Percentiles rank a stretch among this genome's conserved stretches.
Conservation (phyloP, 2,113 vertebrate species). For the Lepus timidus region DNA sequence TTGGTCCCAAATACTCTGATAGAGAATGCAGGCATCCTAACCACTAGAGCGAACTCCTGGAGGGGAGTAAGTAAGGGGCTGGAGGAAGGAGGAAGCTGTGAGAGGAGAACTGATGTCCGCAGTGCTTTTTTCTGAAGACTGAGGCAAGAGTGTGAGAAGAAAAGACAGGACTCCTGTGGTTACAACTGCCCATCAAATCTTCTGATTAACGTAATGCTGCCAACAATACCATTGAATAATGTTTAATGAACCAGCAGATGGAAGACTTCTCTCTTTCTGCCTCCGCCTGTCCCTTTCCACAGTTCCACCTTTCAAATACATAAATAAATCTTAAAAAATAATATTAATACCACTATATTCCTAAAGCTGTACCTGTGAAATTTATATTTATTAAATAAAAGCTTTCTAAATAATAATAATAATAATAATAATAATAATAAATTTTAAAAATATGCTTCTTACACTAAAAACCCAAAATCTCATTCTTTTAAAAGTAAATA, state of each 20-base stretch:
- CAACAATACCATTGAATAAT: neutral
- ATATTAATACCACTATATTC: too few species aligned
- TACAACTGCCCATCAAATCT: neutral
- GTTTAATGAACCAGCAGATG: neutral
- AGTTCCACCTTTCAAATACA: too few species aligned
- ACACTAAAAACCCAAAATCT: neutral
- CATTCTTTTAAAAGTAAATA: neutral
- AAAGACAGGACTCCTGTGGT: neutral
- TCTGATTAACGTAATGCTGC: conserved; percentile 44
- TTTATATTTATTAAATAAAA: too few species aligned
- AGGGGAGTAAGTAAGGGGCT: neutral
- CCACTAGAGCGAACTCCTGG: neutral
- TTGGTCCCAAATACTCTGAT: too few species aligned
- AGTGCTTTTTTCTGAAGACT: neutral
- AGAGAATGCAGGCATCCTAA: too few species aligned
- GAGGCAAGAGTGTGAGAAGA: neutral
- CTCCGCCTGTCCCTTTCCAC: too few species aligned
- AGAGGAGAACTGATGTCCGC: neutral
- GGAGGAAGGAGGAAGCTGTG: neutral
- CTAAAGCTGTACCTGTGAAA: too few species aligned
- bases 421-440: too few species aligned
- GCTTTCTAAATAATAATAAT: too few species aligned
- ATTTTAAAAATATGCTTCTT: neutral
- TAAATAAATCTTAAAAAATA: too few species aligned
- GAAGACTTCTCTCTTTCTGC: too few species aligned